Base-by-base conservation (phyloP, 2,113 vertebrate genomes). In the Procavia capensis region DNA sequence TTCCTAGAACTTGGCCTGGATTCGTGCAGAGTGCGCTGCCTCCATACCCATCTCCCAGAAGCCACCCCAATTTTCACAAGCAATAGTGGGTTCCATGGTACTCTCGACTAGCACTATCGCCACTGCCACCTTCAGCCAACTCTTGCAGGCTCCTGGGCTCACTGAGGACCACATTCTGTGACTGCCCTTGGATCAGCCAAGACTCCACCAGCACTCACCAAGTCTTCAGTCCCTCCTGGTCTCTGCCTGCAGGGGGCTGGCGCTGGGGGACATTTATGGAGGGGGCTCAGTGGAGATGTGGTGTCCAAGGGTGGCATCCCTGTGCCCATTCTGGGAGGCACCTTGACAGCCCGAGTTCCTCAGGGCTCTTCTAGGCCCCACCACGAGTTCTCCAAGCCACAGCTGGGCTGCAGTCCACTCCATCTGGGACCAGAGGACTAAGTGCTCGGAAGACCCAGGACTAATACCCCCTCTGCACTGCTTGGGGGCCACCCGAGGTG, bases 1-100 rank as follows among this genome's bases (percentile, higher is more conserved):
- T 74, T 82, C 84, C 88, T 78, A 66, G 81, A 93, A 81, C 54
- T 90, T 54, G 89, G 86, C 81, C 76, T 66, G 70, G 72, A 88
- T 41, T 22, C 57, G 87, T 6, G 25, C 91, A 80, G 72, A n/a
- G 92, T 11, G 10, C 66, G 84, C 91, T 39, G 61, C 68, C 61
- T 54, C 39, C 54, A 54, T 47, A 76, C n/a, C 27, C 50, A n/a
- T 75, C 63, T 78, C 59, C 22, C 4, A 4, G 85, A 59, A 41
- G 39, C 22, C 7, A 24, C 9, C 50, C 50, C 27, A 5, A 9
- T 43, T 36, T 61, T 87, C 31, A 2, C 4, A 1, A 17, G 72
- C 34, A 14, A 5, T 63, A 2, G 39, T 22, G 74, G 82, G 63
- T 41, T 76, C n/a, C 68, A 16, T 6, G 29, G 79, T 47, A 50